Conservation (phyloP, 2,113 vertebrate species). For the Gambusia affinis region DNA sequence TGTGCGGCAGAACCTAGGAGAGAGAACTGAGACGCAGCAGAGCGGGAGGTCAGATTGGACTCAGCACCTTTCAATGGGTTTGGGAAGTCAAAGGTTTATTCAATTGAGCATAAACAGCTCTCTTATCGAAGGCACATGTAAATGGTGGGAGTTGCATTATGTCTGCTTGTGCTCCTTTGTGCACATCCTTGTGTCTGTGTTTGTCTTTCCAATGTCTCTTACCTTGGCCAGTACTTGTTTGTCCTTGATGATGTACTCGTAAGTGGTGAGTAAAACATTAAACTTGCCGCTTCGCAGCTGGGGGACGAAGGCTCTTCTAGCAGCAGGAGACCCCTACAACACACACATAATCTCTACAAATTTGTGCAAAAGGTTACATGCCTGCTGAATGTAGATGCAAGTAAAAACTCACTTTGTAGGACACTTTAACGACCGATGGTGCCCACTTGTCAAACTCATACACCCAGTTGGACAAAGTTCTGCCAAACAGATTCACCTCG, state of each 20-base stretch:
- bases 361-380: neutral
- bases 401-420: conserved; percentile 87
- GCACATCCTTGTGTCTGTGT: conserved; percentile 3
- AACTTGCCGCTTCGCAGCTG: conserved; percentile 95
- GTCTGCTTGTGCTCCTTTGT: neutral
- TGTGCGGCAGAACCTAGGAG: conserved; percentile 66
- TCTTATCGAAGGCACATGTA: neutral
- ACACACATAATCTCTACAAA: neutral
- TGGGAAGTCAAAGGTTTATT: conserved; percentile 11
- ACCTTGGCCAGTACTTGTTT: conserved; percentile 98
- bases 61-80: conserved; percentile 26
- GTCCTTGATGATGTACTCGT: conserved; percentile 98
- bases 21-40: conserved; percentile 65
- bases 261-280: conserved; percentile 94
- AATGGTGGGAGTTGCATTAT: neutral
- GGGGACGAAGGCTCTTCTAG: conserved; percentile 91
- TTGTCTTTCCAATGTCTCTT: conserved; percentile 2
- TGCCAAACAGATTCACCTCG: conserved; percentile 54
- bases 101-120: conserved; percentile 1
- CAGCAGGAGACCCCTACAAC: conserved; percentile 91
- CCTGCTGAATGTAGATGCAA: no score
- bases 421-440: conserved; percentile 95
- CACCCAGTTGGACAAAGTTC: conserved; percentile 97
- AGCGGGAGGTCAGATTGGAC: conserved; percentile 51
- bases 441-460: conserved; percentile 99